These are phyloP conservation scores for Tinea pellionella DNA, from an alignment of 2,888 invertebrate species.

Conservation along the genomic window DNA sequence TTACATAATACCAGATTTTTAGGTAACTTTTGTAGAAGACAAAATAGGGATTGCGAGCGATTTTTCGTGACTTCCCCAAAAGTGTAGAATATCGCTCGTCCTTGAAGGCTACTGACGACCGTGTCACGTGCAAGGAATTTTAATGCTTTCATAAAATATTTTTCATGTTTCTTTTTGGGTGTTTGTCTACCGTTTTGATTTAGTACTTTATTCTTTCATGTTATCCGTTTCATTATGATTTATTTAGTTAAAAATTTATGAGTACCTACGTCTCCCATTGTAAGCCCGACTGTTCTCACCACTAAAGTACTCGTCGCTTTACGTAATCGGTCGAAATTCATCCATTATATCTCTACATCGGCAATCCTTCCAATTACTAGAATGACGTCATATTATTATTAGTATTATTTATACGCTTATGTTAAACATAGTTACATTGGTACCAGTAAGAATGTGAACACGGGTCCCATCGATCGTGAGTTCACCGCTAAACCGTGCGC, in stretches of 20 bases:
- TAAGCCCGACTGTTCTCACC: too few relatives aligned
- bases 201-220: not conserved
- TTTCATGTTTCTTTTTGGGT: not conserved
- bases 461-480: too few relatives aligned
- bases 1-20: not conserved
- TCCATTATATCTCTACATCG: too few relatives aligned
- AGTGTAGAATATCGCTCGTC: not conserved
- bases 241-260: not conserved
- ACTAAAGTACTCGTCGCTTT: too few relatives aligned
- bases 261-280: too few relatives aligned
- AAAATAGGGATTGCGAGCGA: not conserved
- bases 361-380: too few relatives aligned
- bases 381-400: too few relatives aligned
- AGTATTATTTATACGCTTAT: too few relatives aligned
- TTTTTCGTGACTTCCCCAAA: not conserved
- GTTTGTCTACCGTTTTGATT: not conserved
- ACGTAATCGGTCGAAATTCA: too few relatives aligned
- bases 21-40: not conserved
- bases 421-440: too few relatives aligned
- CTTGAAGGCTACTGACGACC: not conserved
- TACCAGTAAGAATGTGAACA: too few relatives aligned
- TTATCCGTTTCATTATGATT: not conserved
- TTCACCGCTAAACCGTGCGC: too few relatives aligned
- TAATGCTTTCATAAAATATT: not conserved
- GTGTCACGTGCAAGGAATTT: not conserved